Conservation (phyloP, 2,113 vertebrate species). For the Cyanistes caeruleus region DNA sequence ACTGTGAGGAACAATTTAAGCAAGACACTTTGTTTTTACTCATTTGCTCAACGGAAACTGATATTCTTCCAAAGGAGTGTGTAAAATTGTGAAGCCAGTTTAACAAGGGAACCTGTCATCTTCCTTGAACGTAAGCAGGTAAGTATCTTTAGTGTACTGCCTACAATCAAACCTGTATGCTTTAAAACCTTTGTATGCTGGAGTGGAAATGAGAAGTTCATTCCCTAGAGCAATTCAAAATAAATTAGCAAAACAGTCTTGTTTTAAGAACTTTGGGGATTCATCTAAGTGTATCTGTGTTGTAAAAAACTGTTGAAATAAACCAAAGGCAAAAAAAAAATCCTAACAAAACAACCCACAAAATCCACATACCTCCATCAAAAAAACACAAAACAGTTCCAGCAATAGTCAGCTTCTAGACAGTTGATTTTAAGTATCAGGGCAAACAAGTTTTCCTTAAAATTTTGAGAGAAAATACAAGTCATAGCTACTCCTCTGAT, state of each 20-base stretch:
- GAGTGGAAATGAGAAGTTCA: background rate
- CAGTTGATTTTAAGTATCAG: background rate
- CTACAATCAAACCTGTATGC: background rate
- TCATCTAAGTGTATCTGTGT: background rate
- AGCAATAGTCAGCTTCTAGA: background rate
- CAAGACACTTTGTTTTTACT: background rate
- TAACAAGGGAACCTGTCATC: background rate
- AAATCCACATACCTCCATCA: background rate
- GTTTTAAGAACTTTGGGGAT: background rate
- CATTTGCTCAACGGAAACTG: background rate
- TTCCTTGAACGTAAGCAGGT: background rate
- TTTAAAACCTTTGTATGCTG: background rate
- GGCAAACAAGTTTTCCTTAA: background rate
- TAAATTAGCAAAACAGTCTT: background rate
- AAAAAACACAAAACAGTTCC: accelerated
- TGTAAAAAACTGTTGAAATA: background rate
- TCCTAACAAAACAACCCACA: background rate
- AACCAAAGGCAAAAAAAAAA: background rate
- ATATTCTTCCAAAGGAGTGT: background rate
- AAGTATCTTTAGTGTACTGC: background rate
- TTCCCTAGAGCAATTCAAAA: background rate
- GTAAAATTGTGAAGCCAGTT: background rate
- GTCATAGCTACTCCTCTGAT: background rate
- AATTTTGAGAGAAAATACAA: background rate
- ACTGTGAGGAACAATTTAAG: background rate